Evolutionary conservation across 2,888 invertebrate genomes (phyloP), one percentile per base, ranked within the genome.

Genomic region (Slavum lentiscoides): DNA sequence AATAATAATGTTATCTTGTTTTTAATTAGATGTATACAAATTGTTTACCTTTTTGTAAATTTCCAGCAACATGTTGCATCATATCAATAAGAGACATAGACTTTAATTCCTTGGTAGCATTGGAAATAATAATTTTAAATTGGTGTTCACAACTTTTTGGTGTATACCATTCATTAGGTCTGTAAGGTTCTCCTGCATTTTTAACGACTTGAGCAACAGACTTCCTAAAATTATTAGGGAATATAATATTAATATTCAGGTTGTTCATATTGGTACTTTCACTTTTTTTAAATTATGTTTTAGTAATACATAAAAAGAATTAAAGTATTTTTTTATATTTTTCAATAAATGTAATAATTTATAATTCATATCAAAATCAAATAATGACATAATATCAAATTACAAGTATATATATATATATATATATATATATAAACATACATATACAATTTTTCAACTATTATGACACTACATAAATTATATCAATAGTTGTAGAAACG

Each of bases 161-260:
- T 62, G 80, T 30, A 55, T 62, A 80, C 80, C 80, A 80, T 58
- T 80, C 80, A 30, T 11, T 58, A 64, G 80, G 80, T 58, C 80
- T 80, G 13, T 80, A 72, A 23, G 70, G 23, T 80, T 72, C 72
- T 58, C 80, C 80, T 7, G 15, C 23, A 64, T 80, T 66, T 64
- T 21, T 58, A 23, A 72, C n/a, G 30, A 80, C 43, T 80, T 72
- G 80, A 64, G 64, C 55, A 55, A 72, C 39, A 39, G 72, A 43
- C 55, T 66, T 80, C 80, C 80, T 80, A 55, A 13, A 55, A 70
- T 23, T 7, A 39, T n/a, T n/a, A n/a, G n/a, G n/a, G n/a, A n/a
- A n/a, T n/a, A n/a, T n/a, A n/a, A n/a, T n/a, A n/a, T n/a, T n/a
- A n/a, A n/a, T 30, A 30, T 30, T 30, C 4, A 30, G 4, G 30